Evolutionary conservation across 2,113 vertebrate genomes (phyloP).

Genomic region (Paedocypris sp.): DNA sequence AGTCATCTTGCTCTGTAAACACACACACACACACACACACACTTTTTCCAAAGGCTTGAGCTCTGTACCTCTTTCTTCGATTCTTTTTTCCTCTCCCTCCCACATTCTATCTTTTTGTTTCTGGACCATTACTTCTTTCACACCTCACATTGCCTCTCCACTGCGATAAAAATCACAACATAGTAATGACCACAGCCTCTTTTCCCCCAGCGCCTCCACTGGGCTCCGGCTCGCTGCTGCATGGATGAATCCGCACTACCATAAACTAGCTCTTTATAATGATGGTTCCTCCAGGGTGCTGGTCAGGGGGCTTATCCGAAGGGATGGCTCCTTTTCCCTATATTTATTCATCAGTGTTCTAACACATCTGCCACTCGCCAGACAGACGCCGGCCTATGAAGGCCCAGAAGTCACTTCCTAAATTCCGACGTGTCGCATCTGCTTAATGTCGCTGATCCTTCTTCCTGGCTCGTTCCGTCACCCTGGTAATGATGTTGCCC

Average conservation of each 20-base stretch:
- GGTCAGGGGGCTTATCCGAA: background rate
- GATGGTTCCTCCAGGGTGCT: conserved; percentile 8
- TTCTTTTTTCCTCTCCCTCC: background rate
- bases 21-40: background rate
- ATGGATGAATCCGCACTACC: background rate
- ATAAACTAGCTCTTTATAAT: conserved; percentile 11
- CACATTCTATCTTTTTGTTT: background rate
- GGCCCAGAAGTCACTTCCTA: background rate
- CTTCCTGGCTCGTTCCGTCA: background rate
- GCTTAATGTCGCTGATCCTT: background rate
- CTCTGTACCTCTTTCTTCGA: background rate
- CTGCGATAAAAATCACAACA: background rate
- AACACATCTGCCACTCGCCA: conserved; percentile 15
- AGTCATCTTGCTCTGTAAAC: background rate
- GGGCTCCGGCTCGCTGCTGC: background rate
- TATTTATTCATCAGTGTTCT: background rate
- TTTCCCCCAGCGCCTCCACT: background rate
- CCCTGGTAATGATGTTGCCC: background rate
- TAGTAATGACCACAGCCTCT: background rate
- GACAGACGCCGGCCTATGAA: background rate
- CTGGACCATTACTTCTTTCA: conserved; percentile 12
- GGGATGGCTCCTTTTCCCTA: background rate
- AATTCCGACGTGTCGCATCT: conserved; percentile 17
- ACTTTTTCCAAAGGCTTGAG: background rate
- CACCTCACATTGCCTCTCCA: conserved; percentile 7